A percentile compares a stretch with the other conserved stretches of the same genome.
These are phyloP conservation scores for Papilio glaucus DNA, from an alignment of 1,140 invertebrate species.

Conservation along the genomic window DNA sequence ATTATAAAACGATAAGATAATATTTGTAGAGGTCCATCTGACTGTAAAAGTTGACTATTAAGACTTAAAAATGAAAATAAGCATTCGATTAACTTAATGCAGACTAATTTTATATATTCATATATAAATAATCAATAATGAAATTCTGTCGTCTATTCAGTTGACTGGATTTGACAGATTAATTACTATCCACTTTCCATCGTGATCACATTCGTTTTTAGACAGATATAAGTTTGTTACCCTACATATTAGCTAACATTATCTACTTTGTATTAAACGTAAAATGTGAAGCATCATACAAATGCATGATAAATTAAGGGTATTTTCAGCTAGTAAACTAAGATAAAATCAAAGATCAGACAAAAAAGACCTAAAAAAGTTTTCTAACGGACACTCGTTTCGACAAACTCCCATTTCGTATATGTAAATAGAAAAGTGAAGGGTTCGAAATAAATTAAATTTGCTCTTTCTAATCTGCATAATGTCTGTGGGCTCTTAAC, in stretches of 20 bases:
- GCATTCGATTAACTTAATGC: not conserved
- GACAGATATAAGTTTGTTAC: too few species aligned
- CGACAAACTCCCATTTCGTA: not conserved
- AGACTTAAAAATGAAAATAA: too few species aligned
- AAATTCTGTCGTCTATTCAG: not conserved
- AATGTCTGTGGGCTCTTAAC: slow-evolving; percentile 24
- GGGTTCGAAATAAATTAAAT: slow-evolving; percentile 21
- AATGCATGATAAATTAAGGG: too few species aligned
- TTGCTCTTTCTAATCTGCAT: slow-evolving; percentile 28
- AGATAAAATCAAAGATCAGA: not conserved
- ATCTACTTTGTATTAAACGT: too few species aligned
- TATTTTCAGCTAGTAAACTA: too few species aligned
- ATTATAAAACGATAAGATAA: too few species aligned
- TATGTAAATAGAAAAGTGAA: not conserved
- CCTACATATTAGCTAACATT: too few species aligned
- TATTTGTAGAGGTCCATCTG: too few species aligned
- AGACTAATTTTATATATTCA: not conserved
- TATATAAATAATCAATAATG: not conserved
- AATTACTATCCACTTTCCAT: not conserved
- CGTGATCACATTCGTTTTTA: not conserved
- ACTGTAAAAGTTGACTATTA: too few species aligned
- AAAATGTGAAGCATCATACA: too few species aligned
- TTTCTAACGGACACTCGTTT: slow-evolving; percentile 13
- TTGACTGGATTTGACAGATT: not conserved
- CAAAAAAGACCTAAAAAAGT: not conserved